A percentile compares a stretch with the other conserved stretches of the same genome.
phyloP scores from a whole-genome alignment of 2,888 invertebrate genomes.

The Drosophila colorata region DNA sequence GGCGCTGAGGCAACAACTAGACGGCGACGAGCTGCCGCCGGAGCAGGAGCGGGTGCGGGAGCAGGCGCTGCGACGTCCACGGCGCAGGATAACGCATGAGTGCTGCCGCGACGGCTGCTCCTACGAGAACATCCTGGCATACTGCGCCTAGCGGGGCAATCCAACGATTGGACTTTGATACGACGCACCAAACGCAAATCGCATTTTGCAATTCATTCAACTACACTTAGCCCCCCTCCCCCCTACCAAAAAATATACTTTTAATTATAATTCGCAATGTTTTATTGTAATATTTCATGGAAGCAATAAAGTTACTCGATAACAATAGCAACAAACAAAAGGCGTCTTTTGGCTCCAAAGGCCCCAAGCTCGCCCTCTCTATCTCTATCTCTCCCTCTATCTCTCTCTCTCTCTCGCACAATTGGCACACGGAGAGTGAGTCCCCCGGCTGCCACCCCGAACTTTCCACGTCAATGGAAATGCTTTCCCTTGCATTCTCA shows the following conservation, averaged over 20 bases:
- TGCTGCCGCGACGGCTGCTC: slow-evolving; percentile 72
- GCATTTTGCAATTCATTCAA: slow-evolving; percentile 62
- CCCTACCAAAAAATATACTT: slow-evolving; percentile 36
- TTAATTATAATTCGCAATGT: slow-evolving; percentile 71
- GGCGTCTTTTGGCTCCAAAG: slow-evolving; percentile 14
- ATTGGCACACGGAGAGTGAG: too few species aligned
- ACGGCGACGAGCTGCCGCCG: slow-evolving; percentile 9
- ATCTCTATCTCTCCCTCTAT: too few species aligned
- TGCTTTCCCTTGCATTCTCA: slow-evolving; percentile 56
- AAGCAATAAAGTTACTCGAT: slow-evolving; percentile 75
- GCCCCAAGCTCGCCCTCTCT: too few species aligned
- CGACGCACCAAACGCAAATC: slow-evolving; percentile 22
- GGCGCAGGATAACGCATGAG: slow-evolving; percentile 61
- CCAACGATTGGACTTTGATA: slow-evolving; percentile 7
- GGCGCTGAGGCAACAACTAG: slow-evolving; percentile 39
- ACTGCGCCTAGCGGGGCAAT: slow-evolving; percentile 57
- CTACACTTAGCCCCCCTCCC: slow-evolving; percentile 55
- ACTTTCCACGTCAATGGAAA: slow-evolving; percentile 36
- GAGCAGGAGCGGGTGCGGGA: slow-evolving; percentile 7
- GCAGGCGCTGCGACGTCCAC: slow-evolving; percentile 52
- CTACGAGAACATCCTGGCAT: slow-evolving; percentile 66
- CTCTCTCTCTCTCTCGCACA: too few species aligned
- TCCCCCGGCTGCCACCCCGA: not conserved
- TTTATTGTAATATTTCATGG: slow-evolving; percentile 79
- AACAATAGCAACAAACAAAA: slow-evolving; percentile 67